phyloP scores from a whole-genome alignment of 2,113 vertebrate genomes.

The Corythornis vintsioides region DNA sequence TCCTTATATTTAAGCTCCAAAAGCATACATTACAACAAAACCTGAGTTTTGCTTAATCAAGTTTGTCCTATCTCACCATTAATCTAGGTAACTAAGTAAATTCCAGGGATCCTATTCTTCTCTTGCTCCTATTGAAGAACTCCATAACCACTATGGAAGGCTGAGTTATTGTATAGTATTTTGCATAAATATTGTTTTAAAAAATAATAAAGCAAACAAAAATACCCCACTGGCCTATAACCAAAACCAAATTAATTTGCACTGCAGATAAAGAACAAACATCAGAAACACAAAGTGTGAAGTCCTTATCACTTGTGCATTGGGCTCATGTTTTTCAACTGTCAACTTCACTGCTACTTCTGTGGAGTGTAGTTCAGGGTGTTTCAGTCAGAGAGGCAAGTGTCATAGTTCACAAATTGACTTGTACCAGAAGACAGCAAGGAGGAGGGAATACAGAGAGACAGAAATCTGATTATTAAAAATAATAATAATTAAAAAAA shows the following conservation, averaged over 20 bases:
- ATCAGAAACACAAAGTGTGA: not conserved
- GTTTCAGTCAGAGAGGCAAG: not conserved
- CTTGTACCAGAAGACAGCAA: conserved; percentile 12
- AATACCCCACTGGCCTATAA: not conserved
- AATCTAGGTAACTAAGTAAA: not conserved
- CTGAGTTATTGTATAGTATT: not conserved
- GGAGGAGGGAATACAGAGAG: not conserved
- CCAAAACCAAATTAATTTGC: not conserved
- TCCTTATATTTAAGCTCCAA: not conserved
- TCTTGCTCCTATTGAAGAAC: not conserved
- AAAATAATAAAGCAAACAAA: not conserved
- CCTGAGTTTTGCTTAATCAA: not conserved
- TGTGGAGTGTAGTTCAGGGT: not conserved
- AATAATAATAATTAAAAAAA: not conserved
- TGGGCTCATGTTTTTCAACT: not conserved
- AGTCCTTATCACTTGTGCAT: not conserved
- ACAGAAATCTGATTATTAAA: not conserved
- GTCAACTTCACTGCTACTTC: conserved; percentile 21
- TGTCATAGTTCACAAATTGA: not conserved
- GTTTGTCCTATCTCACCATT: not conserved
- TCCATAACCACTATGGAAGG: not conserved
- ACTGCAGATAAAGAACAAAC: conserved; percentile 6
- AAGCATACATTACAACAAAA: not conserved
- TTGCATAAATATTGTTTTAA: not conserved
- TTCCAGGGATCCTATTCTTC: not conserved